Evolutionary conservation across 2,888 invertebrate genomes (phyloP).

Genomic region (Conops quadrifasciatus): DNA sequence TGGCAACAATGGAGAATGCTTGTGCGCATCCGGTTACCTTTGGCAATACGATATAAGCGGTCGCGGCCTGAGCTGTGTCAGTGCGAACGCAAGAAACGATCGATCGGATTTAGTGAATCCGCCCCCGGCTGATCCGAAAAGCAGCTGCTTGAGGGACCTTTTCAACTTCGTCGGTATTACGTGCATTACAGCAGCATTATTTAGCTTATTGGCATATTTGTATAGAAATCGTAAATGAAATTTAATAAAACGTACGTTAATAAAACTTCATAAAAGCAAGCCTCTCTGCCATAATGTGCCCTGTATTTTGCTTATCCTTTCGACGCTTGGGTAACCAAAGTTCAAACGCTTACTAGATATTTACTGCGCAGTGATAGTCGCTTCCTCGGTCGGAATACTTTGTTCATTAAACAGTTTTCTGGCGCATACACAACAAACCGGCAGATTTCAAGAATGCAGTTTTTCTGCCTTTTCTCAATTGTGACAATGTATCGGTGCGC

Average conservation of each 20-base stretch:
- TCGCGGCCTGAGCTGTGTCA: not conserved
- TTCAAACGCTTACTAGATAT: not conserved
- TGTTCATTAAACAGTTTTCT: not conserved
- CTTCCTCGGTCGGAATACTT: not conserved
- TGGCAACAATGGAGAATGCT: not conserved
- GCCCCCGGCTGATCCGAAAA: not conserved
- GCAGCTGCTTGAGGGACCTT: not conserved
- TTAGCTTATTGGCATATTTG: not conserved
- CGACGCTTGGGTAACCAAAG: not conserved
- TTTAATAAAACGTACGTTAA: not conserved
- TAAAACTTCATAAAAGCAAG: not conserved
- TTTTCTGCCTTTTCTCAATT: not conserved
- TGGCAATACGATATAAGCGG: not conserved
- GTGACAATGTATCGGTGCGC: not conserved
- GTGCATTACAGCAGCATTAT: not conserved
- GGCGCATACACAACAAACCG: not conserved
- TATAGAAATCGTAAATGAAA: constrained; percentile 16
- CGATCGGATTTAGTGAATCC: not conserved
- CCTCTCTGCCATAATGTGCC: not conserved
- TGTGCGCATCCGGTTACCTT: constrained; percentile 18
- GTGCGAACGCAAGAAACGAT: not conserved
- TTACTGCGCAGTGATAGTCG: not conserved
- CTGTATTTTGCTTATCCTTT: constrained; percentile 15
- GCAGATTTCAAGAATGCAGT: not conserved
- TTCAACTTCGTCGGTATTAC: not conserved